Evolutionary conservation across 2,888 invertebrate species (phyloP), one percentile per base, ranked within the genome.

Genomic region (Crematogaster levior): DNA sequence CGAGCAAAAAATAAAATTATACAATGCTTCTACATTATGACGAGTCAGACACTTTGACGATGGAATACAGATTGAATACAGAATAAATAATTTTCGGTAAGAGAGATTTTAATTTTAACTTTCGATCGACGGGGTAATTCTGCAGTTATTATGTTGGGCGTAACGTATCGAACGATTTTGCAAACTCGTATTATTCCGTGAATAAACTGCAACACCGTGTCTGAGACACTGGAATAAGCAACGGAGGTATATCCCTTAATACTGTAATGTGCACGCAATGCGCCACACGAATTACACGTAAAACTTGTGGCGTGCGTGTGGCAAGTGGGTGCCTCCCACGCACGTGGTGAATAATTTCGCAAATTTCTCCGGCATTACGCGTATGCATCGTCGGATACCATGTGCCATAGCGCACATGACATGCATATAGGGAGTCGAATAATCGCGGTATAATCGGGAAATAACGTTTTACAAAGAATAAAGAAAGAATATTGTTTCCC

Each of bases 261-360:
- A 46, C n/a, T 37, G 21, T 60, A 75, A 81, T 63, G 51, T 53
- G 83, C 81, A 84, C 83, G 81, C 79, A 37, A 34, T 10, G 63
- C 66, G 9, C 24, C 58, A 70, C 27, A 65, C 51, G 83, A 80
- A 77, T 74, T 75, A 79, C 24, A 60, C 56, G 48, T 48, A 34
- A 48, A 72, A 82, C 80, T 73, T 65, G 80, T 83, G 83, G 87
- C 87, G 87, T 87, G 87, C 72, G 75, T 79, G 72, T 40, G 75
- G 51, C 87, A 85, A 87, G 70, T 85, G 86, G 83, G 61, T 65
- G 63, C 56, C 81, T 87, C 87, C 87, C 85, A 87, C 87, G 85
- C 85, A 61, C 79, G 30, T 79, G 15, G 46, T 87, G 79, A 86
- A 86, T 86, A 79, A 86, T 86, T 87, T 87, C 85, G 81, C 79